Evolutionary conservation across 2,113 vertebrate genomes (phyloP).

Genomic region (Meles meles): DNA sequence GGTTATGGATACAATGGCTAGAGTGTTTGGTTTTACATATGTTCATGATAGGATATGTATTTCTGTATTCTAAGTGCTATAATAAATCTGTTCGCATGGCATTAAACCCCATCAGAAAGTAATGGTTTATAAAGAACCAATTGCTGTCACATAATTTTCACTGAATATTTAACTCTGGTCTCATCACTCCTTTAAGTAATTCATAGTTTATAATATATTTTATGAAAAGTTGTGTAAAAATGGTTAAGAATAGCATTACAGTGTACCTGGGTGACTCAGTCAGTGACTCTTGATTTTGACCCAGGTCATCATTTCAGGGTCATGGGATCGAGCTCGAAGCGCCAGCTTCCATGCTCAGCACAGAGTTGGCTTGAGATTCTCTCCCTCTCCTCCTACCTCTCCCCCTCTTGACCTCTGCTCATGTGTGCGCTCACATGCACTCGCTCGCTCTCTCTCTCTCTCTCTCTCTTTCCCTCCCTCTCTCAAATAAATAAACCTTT

Average conservation of each 20-base stretch:
- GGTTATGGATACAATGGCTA: conserved; percentile 27
- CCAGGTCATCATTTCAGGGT: neutral
- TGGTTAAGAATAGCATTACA: conserved; percentile 4
- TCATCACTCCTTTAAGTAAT: conserved; percentile 26
- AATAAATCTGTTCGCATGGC: neutral
- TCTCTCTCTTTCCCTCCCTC: neutral
- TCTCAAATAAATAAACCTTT: neutral
- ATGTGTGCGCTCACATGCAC: too few relatives aligned
- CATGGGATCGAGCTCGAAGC: neutral
- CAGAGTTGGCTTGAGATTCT: neutral
- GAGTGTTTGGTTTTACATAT: conserved; percentile 13
- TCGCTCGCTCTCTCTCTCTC: neutral
- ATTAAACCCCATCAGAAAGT: neutral
- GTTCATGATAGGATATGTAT: neutral
- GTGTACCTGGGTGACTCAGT: neutral
- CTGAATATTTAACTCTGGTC: neutral
- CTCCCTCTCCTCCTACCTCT: neutral
- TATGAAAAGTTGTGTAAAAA: conserved; percentile 34
- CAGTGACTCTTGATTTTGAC: neutral
- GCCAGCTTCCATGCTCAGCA: neutral
- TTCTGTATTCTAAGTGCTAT: conserved; percentile 18
- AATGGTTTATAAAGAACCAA: conserved; percentile 25
- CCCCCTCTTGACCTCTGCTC: neutral
- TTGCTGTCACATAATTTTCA: neutral
- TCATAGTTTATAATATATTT: conserved; percentile 26